A percentile compares a stretch with the other conserved stretches of the same genome.
Conservation (phyloP, 2,113 vertebrate genomes). For the Catagonus wagneri region DNA sequence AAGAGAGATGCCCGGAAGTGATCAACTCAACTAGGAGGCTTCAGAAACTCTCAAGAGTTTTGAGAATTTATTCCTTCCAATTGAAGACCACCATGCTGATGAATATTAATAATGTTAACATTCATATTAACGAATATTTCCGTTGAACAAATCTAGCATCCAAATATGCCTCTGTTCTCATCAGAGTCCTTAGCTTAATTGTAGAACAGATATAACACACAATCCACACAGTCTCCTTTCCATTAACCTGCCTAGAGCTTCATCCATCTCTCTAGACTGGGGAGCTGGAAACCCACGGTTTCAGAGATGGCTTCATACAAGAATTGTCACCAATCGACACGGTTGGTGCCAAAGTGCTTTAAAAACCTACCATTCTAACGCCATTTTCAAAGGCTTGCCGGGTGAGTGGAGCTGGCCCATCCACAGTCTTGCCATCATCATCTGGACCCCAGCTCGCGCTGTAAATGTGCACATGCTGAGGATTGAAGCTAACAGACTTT, state of each 20-base stretch:
- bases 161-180: neutral
- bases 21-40: neutral
- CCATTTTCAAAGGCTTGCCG: conserved; percentile 98
- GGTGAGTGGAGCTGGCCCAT: conserved; percentile 96
- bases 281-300: neutral
- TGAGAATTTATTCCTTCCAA: neutral
- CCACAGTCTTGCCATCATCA: conserved; percentile 98
- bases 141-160: neutral
- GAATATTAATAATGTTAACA: neutral
- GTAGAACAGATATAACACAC: neutral
- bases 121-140: neutral
- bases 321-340: neutral
- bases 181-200: neutral
- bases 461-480: conserved; percentile 98
- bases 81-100: neutral
- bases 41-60: neutral
- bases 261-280: neutral
- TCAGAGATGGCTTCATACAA: neutral
- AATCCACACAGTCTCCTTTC: too few species aligned
- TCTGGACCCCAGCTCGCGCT: conserved; percentile 99
- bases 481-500: conserved; percentile 96
- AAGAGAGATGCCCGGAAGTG: neutral
- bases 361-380: conserved; percentile 93
- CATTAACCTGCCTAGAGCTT: neutral
- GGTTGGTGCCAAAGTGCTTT: neutral